These are phyloP conservation scores for Portunus trituberculatus DNA, from an alignment of 1,140 invertebrate species.

Conservation along the genomic window DNA sequence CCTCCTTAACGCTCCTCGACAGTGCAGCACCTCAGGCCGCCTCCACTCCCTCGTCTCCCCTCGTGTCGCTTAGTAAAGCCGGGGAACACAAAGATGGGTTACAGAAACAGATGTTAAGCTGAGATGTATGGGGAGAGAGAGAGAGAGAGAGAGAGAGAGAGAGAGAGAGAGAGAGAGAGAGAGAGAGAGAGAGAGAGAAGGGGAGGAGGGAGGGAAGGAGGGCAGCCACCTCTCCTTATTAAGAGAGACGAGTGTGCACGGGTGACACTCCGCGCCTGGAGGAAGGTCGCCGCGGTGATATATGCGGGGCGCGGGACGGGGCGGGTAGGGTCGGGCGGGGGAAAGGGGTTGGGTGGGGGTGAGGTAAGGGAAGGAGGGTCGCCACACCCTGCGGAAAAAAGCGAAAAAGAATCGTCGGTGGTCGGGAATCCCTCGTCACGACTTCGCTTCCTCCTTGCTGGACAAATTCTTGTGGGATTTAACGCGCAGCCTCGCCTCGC, in stretches of 20 bases:
- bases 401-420: background rate
- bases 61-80: background rate
- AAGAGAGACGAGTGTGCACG: background rate
- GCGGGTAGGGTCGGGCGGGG: background rate
- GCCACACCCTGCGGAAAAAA: background rate
- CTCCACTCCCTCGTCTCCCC: background rate
- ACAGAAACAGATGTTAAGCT: background rate
- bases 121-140: background rate
- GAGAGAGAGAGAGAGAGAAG: background rate
- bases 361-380: background rate
- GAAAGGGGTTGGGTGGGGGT: background rate
- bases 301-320: background rate
- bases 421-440: constrained; percentile 16
- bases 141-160: constrained; percentile 37
- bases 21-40: background rate
- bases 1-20: background rate
- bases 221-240: background rate
- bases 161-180: constrained; percentile 36
- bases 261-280: background rate
- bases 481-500: background rate
- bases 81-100: background rate
- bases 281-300: background rate
- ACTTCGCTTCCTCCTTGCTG: background rate
- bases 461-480: constrained; percentile 14
- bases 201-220: constrained; percentile 6